phyloP scores from a whole-genome alignment of 2,888 invertebrate genomes.

The Yponomeuta malinellus region DNA sequence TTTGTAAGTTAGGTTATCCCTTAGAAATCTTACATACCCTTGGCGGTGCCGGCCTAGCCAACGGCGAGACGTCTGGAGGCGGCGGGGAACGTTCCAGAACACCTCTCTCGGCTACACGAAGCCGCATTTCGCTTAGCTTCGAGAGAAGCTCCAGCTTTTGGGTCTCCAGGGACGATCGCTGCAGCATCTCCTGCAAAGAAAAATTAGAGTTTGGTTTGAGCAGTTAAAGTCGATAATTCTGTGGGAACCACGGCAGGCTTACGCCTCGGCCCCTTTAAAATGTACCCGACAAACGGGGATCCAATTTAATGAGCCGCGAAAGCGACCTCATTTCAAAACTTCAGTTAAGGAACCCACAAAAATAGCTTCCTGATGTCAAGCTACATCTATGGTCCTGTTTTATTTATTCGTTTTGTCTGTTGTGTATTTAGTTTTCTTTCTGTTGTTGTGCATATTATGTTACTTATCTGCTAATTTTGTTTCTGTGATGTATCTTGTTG shows the following conservation, averaged over 20 bases:
- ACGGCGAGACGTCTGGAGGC: constrained; percentile 47
- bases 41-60: constrained; percentile 58
- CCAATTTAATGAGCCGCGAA: background rate
- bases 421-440: too few species aligned
- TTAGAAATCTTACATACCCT: constrained; percentile 39
- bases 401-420: too few species aligned
- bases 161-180: constrained; percentile 92
- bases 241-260: too few species aligned
- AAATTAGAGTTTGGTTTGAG: background rate
- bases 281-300: background rate
- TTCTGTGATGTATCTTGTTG: too few species aligned
- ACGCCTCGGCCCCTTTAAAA: too few species aligned
- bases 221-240: background rate
- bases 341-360: too few species aligned
- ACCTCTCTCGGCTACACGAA: constrained; percentile 91
- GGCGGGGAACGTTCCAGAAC: constrained; percentile 81
- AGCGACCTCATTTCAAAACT: too few species aligned
- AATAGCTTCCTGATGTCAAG: too few species aligned
- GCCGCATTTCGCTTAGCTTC: constrained; percentile 93
- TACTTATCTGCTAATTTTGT: too few species aligned
- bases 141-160: constrained; percentile 96
- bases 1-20: too few species aligned
- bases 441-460: too few species aligned
- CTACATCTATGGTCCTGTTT: too few species aligned
- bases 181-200: constrained; percentile 84